A percentile compares a stretch with the other conserved stretches of the same genome.
Evolutionary conservation across 2,888 invertebrate species (phyloP).

Genomic region (Melieria picta): DNA sequence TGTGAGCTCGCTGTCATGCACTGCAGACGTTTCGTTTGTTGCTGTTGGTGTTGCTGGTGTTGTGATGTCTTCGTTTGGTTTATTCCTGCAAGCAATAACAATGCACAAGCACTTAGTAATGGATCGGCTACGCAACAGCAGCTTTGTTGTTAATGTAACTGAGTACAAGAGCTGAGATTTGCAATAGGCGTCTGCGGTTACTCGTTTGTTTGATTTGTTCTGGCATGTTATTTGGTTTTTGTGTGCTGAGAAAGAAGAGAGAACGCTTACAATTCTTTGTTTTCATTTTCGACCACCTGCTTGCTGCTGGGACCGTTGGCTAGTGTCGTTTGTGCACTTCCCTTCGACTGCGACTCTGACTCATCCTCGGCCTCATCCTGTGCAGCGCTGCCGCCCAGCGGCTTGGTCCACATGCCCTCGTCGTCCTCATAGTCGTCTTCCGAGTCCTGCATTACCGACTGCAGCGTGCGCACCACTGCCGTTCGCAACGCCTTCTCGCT

Average conservation of each 20-base stretch:
- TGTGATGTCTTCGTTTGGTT: slow-evolving; percentile 41
- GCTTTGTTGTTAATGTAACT: too few species aligned
- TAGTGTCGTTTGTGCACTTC: slow-evolving; percentile 27
- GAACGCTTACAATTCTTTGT: slow-evolving; percentile 50
- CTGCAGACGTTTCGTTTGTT: neutral
- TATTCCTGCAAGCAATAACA: slow-evolving; percentile 40
- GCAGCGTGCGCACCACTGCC: slow-evolving; percentile 47
- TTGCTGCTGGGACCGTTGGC: slow-evolving; percentile 53
- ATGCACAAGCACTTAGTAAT: too few species aligned
- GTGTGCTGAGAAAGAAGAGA: slow-evolving; percentile 17
- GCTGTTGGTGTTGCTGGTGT: slow-evolving; percentile 41
- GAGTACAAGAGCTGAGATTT: too few species aligned
- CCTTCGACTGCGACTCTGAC: slow-evolving; percentile 28
- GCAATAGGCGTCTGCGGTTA: too few species aligned
- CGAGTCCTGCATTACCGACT: slow-evolving; percentile 52
- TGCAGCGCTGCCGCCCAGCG: slow-evolving; percentile 50
- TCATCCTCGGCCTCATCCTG: slow-evolving; percentile 21
- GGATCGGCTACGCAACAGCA: too few species aligned
- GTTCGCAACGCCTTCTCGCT: slow-evolving; percentile 41
- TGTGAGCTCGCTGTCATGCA: too few species aligned
- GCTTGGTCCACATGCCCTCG: slow-evolving; percentile 62
- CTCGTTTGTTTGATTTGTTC: too few species aligned
- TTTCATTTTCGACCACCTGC: slow-evolving; percentile 29
- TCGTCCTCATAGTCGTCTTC: slow-evolving; percentile 58
- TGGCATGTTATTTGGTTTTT: too few species aligned